phyloP scores from a whole-genome alignment of 1,140 invertebrate genomes.

The Trachelipus rathkii region DNA sequence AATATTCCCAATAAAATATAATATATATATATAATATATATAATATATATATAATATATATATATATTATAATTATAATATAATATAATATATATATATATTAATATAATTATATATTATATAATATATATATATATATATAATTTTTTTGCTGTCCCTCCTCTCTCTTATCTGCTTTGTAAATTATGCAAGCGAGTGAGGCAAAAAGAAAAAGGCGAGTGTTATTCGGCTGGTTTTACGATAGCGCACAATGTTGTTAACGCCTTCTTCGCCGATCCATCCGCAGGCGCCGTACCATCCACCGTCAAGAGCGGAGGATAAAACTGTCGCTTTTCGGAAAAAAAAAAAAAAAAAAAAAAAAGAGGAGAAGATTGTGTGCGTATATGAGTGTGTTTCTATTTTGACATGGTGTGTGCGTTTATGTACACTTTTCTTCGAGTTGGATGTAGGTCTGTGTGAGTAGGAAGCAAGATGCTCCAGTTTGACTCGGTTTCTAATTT shows the following conservation, averaged over 20 bases:
- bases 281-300: neutral
- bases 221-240: neutral
- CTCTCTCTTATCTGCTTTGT: conserved; percentile 3
- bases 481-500: too few relatives aligned
- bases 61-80: neutral
- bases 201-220: neutral
- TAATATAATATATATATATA: conserved; percentile 7
- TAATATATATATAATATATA: conserved; percentile 8
- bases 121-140: too few relatives aligned
- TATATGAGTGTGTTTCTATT: too few relatives aligned
- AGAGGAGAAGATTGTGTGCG: too few relatives aligned
- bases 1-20: too few relatives aligned
- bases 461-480: too few relatives aligned
- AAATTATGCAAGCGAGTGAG: conserved; percentile 3
- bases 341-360: too few relatives aligned
- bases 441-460: too few relatives aligned
- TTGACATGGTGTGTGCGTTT: too few relatives aligned
- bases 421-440: too few relatives aligned
- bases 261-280: neutral
- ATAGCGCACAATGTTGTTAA: neutral
- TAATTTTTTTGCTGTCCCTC: neutral
- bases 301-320: neutral
- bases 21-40: too few relatives aligned
- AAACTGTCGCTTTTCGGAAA: neutral
- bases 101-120: neutral